A percentile compares a stretch with the other conserved stretches of the same genome.
Conservation (phyloP, 2,113 vertebrate species). For the Notothenia rossii region DNA sequence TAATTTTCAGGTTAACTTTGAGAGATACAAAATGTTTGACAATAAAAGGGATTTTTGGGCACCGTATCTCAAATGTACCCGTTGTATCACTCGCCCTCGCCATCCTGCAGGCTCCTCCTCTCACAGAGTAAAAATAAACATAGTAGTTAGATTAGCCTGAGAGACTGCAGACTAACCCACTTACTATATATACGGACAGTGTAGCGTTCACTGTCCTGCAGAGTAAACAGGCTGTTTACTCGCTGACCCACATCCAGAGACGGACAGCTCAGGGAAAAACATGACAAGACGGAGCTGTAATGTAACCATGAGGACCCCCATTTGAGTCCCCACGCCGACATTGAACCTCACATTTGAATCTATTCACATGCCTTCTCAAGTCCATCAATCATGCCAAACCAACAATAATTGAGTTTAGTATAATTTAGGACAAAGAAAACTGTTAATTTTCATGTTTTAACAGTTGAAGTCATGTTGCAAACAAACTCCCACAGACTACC, state of each 20-base stretch:
- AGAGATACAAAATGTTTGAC: neutral
- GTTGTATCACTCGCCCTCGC: neutral
- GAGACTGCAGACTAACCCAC: slow-evolving; percentile 71
- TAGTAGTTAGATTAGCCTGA: slow-evolving; percentile 57
- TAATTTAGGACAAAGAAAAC: neutral
- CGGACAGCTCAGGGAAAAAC: slow-evolving; percentile 7
- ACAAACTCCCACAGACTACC: no score
- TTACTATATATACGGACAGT: slow-evolving; percentile 71
- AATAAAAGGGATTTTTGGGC: neutral
- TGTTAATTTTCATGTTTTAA: neutral
- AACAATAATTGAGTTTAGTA: neutral
- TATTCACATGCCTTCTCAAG: neutral
- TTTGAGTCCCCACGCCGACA: neutral
- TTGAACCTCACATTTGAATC: neutral
- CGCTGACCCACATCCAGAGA: slow-evolving; percentile 61
- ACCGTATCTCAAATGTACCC: neutral
- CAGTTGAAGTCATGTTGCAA: no score
- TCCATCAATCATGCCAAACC: neutral
- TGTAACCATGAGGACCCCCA: neutral
- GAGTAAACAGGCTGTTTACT: slow-evolving; percentile 59
- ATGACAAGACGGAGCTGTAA: neutral
- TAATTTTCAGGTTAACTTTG: no score
- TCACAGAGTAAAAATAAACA: neutral
- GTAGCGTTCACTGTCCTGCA: slow-evolving; percentile 43
- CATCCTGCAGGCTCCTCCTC: neutral